phyloP scores from a whole-genome alignment of 1,140 invertebrate genomes.

The Streblospio benedicti region DNA sequence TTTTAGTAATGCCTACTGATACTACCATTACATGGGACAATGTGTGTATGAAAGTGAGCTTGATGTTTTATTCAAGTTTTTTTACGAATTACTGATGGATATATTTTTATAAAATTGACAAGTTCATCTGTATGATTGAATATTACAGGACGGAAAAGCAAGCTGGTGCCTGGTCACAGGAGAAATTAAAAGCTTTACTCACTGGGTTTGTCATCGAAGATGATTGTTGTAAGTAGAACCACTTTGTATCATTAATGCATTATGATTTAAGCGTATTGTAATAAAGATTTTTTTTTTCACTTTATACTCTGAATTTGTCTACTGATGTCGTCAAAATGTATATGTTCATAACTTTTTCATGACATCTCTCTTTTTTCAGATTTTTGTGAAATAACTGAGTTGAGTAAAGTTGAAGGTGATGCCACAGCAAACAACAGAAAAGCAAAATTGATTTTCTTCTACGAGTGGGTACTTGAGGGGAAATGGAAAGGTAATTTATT shows the following conservation, averaged over 20 bases:
- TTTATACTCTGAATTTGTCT: too few relatives aligned
- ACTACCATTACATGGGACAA: too few relatives aligned
- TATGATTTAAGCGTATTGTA: too few relatives aligned
- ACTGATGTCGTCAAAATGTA: too few relatives aligned
- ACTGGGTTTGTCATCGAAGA: conserved; percentile 52
- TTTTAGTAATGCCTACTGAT: too few relatives aligned
- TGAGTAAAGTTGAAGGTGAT: conserved; percentile 84
- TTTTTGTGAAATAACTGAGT: conserved; percentile 65
- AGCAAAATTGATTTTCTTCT: conserved; percentile 98
- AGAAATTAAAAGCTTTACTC: conserved; percentile 78
- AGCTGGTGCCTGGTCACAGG: conserved; percentile 91
- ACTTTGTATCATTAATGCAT: too few relatives aligned
- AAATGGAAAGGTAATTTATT: conserved; percentile 73
- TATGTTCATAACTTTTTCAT: not conserved
- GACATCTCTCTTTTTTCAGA: conserved; percentile 43
- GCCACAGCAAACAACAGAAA: conserved; percentile 96
- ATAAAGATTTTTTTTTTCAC: too few relatives aligned
- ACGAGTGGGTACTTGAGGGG: conserved; percentile 86
- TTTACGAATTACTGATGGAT: not conserved
- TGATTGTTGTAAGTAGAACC: conserved; percentile 34
- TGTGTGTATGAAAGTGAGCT: too few relatives aligned
- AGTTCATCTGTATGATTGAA: not conserved
- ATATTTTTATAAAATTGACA: not conserved
- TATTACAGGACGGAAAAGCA: conserved; percentile 88
- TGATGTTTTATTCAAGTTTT: too few relatives aligned